phyloP scores from a whole-genome alignment of 2,797 vertebrate species.

The Scyliorhinus canicula region DNA sequence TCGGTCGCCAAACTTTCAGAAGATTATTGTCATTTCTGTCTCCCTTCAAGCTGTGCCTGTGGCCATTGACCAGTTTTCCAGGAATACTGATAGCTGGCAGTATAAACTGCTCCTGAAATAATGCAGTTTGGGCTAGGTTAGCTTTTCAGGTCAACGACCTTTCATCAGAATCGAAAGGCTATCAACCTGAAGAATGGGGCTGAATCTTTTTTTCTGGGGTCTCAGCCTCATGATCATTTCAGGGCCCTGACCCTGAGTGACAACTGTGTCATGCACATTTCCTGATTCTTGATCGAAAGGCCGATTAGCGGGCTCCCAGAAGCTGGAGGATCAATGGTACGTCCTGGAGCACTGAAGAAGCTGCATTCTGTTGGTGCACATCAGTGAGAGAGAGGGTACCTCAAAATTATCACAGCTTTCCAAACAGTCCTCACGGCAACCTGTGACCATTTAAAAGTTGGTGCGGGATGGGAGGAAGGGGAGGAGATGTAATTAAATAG shows the following conservation, averaged over 20 bases:
- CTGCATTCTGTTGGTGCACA: not conserved
- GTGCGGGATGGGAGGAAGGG: fast-evolving
- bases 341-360: not conserved
- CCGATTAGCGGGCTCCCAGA: not conserved
- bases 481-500: too few species aligned
- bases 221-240: not conserved
- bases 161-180: not conserved
- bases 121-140: not conserved
- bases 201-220: not conserved
- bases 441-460: too few species aligned
- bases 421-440: too few species aligned
- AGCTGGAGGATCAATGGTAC: not conserved
- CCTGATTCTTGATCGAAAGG: not conserved
- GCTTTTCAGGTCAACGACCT: not conserved
- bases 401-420: too few species aligned
- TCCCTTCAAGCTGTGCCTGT: not conserved
- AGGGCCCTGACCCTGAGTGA: not conserved
- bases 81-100: not conserved
- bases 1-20: not conserved
- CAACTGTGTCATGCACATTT: not conserved
- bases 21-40: not conserved
- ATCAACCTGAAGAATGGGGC: too few species aligned
- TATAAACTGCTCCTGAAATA: not conserved
- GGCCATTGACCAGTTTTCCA: not conserved
- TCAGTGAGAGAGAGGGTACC: too few species aligned